Conservation (phyloP, 2,797 vertebrate genomes). For the Hyperoplus lanceolatus region DNA sequence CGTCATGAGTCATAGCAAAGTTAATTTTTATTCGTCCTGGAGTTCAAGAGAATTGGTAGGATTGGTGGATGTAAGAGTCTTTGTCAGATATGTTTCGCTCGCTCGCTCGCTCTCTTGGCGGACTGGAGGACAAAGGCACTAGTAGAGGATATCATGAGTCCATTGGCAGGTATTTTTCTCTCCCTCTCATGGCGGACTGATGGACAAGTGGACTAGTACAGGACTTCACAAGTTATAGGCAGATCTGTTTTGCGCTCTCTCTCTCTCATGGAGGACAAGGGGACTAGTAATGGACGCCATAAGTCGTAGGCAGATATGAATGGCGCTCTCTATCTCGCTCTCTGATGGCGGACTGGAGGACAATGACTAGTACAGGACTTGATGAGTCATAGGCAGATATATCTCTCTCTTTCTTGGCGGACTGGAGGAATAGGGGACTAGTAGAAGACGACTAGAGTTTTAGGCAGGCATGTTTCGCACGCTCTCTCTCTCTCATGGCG, state of each 20-base stretch:
- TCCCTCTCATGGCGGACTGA: conserved; percentile 20
- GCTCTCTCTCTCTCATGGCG: conserved; percentile 9
- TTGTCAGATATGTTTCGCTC: conserved; percentile 42
- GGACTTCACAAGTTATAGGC: conserved; percentile 14
- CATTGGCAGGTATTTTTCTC: conserved; percentile 35
- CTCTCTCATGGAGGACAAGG: neutral
- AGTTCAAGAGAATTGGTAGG: conserved; percentile 32
- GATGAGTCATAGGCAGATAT: conserved; percentile 38
- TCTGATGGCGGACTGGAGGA: conserved; percentile 48
- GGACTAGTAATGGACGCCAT: conserved; percentile 14
- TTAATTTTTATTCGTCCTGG: conserved; percentile 57
- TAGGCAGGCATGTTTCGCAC: neutral
- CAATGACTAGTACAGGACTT: conserved; percentile 29
- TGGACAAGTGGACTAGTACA: conserved; percentile 30
- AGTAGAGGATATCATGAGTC: conserved; percentile 38
- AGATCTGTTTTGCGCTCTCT: conserved; percentile 2
- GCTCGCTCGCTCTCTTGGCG: conserved; percentile 47
- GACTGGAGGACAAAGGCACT: conserved; percentile 52
- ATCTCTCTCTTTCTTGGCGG: conserved; percentile 43
- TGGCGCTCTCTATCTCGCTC: conserved; percentile 2
- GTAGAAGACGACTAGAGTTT: neutral
- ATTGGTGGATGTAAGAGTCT: conserved; percentile 20
- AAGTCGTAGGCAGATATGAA: conserved; percentile 14
- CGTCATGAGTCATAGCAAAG: conserved; percentile 62
- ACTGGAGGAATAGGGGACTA: conserved; percentile 62